phyloP scores from a whole-genome alignment of 1,140 invertebrate genomes.

The Grapholita molesta region DNA sequence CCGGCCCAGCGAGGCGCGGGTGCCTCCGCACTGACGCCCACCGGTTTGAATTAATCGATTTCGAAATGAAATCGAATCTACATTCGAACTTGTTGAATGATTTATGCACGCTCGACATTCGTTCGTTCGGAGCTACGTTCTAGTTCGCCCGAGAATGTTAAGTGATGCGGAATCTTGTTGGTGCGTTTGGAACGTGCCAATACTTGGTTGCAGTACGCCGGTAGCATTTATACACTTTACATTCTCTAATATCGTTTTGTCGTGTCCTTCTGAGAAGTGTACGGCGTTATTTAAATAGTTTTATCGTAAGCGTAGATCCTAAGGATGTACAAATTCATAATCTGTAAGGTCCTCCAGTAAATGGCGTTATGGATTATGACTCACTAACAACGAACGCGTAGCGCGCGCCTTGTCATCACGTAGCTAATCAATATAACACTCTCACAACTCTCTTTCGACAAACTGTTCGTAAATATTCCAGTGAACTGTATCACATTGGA shows the following conservation, averaged over 20 bases:
- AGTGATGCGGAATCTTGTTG: background rate
- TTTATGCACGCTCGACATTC: background rate
- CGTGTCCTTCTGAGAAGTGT: conserved; percentile 59
- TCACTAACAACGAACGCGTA: background rate
- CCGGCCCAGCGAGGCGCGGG: conserved; percentile 60
- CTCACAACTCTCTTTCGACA: background rate
- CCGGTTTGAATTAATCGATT: conserved; percentile 43
- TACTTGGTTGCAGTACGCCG: conserved; percentile 6
- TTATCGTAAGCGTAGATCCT: conserved; percentile 29
- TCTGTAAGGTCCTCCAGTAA: background rate
- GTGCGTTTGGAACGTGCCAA: background rate
- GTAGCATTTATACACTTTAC: conserved; percentile 27
- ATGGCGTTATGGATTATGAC: background rate
- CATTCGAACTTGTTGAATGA: conserved; percentile 24
- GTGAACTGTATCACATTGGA: conserved; percentile 1
- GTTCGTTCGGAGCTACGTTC: background rate
- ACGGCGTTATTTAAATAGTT: conserved; percentile 41
- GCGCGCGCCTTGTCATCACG: background rate
- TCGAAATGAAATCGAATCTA: conserved; percentile 41
- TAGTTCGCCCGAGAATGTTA: conserved; percentile 1
- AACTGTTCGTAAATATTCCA: background rate
- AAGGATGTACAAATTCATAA: conserved; percentile 36
- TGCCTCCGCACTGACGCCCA: conserved; percentile 29
- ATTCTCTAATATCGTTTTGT: conserved; percentile 24
- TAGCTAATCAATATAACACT: background rate